Evolutionary conservation across 2,888 invertebrate genomes (phyloP), one percentile per base, ranked within the genome.

Genomic region (Drosophila mettleri): DNA sequence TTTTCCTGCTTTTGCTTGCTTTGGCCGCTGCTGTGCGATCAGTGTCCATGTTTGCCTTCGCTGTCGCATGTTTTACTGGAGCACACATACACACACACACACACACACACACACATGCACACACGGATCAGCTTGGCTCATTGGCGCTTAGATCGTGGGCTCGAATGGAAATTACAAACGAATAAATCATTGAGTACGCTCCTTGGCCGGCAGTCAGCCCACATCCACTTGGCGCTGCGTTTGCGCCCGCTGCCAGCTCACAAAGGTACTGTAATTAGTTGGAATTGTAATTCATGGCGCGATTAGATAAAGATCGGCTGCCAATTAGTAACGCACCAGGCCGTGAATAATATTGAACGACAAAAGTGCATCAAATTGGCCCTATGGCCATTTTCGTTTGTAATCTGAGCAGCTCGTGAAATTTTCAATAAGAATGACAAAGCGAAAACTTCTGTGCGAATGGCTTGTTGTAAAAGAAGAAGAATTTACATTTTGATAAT

Each of bases 261-360:
- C 18, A 46, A 59, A 74, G 76, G 60, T 70, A 79, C 74, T 78
- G 78, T 86, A 86, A 86, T 86, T 86, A 86, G 85, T 88, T 86
- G 87, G 72, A 73, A 88, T 86, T 89, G 88, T 88, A 89, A 86
- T 86, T 88, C 85, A 86, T 80, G 89, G 85, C 78, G 71, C 69
- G 89, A 88, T 89, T 89, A 78, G 89, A 86, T 89, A 86, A 89
- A 86, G 80, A 86, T 86, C 85, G 71, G 64, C 70, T 88, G 88
- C 84, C 85, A 89, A 86, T 89, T 86, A 86, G 89, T 80, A 84
- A 84, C 70, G 88, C 84, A 78, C 80, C 51, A 60, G 66, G 67
- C 83, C 78, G 81, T 83, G 74, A 80, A 88, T 86, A 82, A 87
- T 86, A 80, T 68, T 62, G 76, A 78, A 64, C 67, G 82, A 75